Percentiles rank a stretch among this genome's conserved stretches.
phyloP scores from a whole-genome alignment of 2,113 vertebrate genomes.

The Furnarius figulus region DNA sequence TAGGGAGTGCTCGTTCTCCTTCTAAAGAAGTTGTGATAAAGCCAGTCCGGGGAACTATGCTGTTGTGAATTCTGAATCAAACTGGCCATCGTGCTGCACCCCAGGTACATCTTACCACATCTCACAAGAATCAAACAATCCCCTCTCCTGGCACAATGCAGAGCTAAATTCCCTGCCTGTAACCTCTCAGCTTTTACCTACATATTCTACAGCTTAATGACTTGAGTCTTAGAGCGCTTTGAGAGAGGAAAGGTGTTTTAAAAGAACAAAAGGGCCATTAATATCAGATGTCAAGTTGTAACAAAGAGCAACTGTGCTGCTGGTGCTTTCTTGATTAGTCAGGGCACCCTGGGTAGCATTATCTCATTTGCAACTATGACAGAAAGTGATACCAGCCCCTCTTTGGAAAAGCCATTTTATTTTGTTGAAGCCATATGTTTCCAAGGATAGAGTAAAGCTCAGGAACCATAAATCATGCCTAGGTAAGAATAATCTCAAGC shows the following conservation, averaged over 20 bases:
- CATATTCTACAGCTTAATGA: not conserved
- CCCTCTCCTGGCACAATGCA: not conserved
- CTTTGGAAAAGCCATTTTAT: conserved; percentile 58
- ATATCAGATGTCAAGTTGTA: not conserved
- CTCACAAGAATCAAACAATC: not conserved
- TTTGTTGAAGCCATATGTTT: conserved; percentile 12
- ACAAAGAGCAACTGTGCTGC: not conserved
- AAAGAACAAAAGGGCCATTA: not conserved
- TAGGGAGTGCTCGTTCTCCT: not conserved
- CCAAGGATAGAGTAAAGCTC: conserved; percentile 27
- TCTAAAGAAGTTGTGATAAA: not conserved
- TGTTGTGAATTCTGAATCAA: not conserved
- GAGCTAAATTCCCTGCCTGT: not conserved
- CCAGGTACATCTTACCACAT: not conserved
- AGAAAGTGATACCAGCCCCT: not conserved
- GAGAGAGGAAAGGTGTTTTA: not conserved
- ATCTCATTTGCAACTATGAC: not conserved
- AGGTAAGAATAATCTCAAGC: not conserved
- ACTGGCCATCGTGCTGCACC: not conserved
- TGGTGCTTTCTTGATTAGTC: not conserved
- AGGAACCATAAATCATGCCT: conserved; percentile 24
- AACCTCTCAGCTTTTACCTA: not conserved
- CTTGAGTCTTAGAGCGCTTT: not conserved
- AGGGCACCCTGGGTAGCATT: not conserved
- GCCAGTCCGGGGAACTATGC: not conserved